Evolutionary conservation across 2,888 invertebrate species (phyloP), one percentile per base, ranked within the genome.

Genomic region (Aquatica leii): DNA sequence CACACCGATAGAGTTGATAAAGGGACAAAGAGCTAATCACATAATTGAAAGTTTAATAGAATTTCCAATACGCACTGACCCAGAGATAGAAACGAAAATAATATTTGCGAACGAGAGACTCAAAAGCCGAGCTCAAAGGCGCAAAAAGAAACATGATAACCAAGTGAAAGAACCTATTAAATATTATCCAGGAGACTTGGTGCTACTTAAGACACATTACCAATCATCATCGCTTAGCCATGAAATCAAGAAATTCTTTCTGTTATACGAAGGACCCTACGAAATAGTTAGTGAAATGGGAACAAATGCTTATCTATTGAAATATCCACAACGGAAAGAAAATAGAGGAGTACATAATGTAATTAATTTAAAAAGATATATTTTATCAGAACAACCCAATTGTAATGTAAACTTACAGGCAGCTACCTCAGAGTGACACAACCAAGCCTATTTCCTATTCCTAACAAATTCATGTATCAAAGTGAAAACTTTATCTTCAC

Each of bases 81-180:
- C 5, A 41, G 40, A 48, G 31, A 18, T 8, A 11, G 35, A 35
- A 17, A 17, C 21, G 11, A 57, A 24, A 14, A 57, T 49, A 50
- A 18, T n/a, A 49, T 31, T 58, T 1, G 58, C 50, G 37, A 17
- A 21, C 15, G 37, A 57, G 20, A 50, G 17, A 15, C 20, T 51
- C 4, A 14, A 35, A 17, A 37, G 5, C 2, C 18, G 31, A n/a
- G 57, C 57, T 11, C 12, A 57, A 49, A 5, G 12, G 9, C 15
- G 57, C 11, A 49, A 31, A n/a, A 5, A n/a, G 2, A 4, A 35
- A 3, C 58, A 58, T 40, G 58, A 50, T 24, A 18, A 58, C 12
- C 56, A 57, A 41, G 20, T 65, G 11, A 41, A 24, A 6, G 49
- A n/a, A 46, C 48, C 40, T 2, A 21, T 58, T 1, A 49, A 21